Evolutionary conservation across 2,888 invertebrate genomes (phyloP).

Genomic region (Dioctria linearis): DNA sequence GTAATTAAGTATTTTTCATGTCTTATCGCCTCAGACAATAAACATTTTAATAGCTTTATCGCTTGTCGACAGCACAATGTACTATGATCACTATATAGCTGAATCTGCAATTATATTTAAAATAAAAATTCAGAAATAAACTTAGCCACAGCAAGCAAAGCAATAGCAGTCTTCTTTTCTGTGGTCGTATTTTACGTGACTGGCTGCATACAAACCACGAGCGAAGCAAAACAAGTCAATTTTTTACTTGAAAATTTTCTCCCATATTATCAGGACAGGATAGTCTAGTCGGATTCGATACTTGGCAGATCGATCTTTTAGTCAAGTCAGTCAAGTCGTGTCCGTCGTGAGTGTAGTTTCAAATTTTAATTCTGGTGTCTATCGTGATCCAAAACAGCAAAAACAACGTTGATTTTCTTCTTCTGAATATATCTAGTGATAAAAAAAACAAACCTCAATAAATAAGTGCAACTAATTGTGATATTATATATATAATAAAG

Average conservation of each 20-base stretch:
- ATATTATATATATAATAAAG: background rate
- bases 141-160: background rate
- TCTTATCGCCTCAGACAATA: background rate
- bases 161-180: background rate
- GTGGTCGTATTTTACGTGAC: background rate
- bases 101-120: slow-evolving; percentile 10
- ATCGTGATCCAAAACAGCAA: too few relatives aligned
- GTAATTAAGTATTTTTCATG: background rate
- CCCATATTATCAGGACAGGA: background rate
- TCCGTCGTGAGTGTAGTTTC: background rate
- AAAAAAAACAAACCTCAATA: too few relatives aligned
- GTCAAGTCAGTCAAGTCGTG: slow-evolving; percentile 38
- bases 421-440: too few relatives aligned
- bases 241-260: slow-evolving; percentile 6
- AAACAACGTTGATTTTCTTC: too few relatives aligned
- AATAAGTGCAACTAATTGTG: background rate
- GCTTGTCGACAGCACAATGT: background rate
- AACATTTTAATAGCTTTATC: background rate
- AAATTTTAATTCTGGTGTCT: background rate
- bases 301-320: background rate
- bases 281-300: too few relatives aligned
- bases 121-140: background rate
- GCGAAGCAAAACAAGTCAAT: background rate
- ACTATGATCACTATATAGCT: background rate
- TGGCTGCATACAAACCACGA: background rate